Base-by-base conservation (phyloP, 2,888 invertebrate species). In the Drosophila atripex region DNA sequence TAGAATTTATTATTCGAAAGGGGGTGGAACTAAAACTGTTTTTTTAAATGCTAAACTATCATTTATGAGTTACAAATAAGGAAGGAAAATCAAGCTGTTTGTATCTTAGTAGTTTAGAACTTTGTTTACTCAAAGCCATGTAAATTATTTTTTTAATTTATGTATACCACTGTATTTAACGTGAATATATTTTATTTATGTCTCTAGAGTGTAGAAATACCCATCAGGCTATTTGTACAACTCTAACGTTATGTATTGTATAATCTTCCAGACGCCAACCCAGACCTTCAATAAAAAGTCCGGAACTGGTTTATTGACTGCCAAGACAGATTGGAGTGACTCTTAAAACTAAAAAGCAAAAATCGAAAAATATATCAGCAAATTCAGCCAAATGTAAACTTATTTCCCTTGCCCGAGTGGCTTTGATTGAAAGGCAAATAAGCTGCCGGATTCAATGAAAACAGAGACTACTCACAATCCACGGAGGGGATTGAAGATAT, bases 391-490 rank as follows among this genome's bases (percentile, higher is more conserved):
- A 79, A 52, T 73, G 55, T 70, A 65, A 72, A 69, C 64, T 64
- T 63, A 63, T 66, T 63, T 63, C 45, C 30, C 38, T 35, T 45
- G 51, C 14, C 41, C 50, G 54, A 58, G 43, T 54, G 54, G 45
- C 39, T 63, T 76, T 85, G 80, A 77, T 86, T 86, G 75, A 84
- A 80, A 80, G 71, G 65, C 84, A 83, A 84, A 86, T 80, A 80
- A 80, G 84, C 80, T 86, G 86, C 77, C 64, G 84, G 64, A 73
- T 73, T 83, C 63, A 61, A 61, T 57, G 52, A 71, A 66, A 75
- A 76, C 58, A 71, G 47, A 65, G 16, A 49, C 52, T 28, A 28
- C 28, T 28, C 28, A 28, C 28, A 28, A 28, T 28, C 28, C 28
- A 28, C 9, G 9, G 28, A 4, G 35, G 45, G 38, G 54, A 52